Base-by-base conservation (phyloP, 2,113 vertebrate species). In the Helogale parvula region DNA sequence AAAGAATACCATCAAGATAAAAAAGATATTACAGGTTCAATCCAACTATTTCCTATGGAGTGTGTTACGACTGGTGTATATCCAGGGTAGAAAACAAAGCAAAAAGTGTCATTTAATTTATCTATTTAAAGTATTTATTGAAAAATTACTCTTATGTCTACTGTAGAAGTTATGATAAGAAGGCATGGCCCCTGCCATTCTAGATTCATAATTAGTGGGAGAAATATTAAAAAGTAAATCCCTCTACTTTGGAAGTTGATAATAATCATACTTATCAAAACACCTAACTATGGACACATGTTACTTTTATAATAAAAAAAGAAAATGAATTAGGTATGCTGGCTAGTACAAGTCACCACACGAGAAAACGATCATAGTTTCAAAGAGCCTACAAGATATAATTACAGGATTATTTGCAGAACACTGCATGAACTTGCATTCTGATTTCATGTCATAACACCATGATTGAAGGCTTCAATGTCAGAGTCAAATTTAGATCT, bases 331-430 rank as follows among this genome's bases (percentile, higher is more conserved):
- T 21, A 16, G 33, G 17, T 47, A 77, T 86, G 9, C 76, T 57
- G 35, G 52, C 90, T 92, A 54, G 63, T 41, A 50, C 4, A 87
- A 93, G 11, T 76, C 35, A 69, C 38, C 54, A 88, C 31, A 86
- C 25, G 50, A 33, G 31, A 83, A 89, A 88, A 63, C 9, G 65
- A 31, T 25, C 77, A 8, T 57, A 21, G 86, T 85, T 82, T 77
- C 35, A 52, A 88, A 86, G 0, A 31, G 45, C 13, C 50, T 63
- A 27, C 29, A 88, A 88, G 66, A 93, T n/a, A 5, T 77, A 91
- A 95, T 72, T 45, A 72, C 9, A 72, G 87, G 79, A 79, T 92
- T 97, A 93, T 85, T 95, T 95, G 80, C 87, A 97, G 97, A 95
- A 85, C 8, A 27, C 14, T 12, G 27, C 50, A 47, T 72, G 94